These are phyloP conservation scores for Lanius collurio DNA, from an alignment of 2,113 vertebrate species.

Conservation along the genomic window DNA sequence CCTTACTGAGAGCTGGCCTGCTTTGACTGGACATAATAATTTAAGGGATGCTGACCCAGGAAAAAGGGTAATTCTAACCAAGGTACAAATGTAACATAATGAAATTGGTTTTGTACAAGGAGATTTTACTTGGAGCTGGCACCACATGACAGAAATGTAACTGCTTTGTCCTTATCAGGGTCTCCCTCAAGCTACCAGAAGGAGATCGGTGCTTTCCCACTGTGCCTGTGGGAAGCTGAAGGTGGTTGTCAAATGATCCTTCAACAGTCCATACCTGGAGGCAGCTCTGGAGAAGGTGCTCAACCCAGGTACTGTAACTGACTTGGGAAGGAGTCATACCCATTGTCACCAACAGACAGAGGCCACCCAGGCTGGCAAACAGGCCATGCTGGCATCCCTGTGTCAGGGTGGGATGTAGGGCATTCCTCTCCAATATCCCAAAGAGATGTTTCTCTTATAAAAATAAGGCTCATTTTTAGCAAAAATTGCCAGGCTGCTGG, in stretches of 20 bases:
- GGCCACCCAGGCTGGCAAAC: neutral
- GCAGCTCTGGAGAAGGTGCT: neutral
- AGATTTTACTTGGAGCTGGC: neutral
- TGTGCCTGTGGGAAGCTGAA: neutral
- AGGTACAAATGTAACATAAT: fast-evolving
- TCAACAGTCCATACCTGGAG: fast-evolving
- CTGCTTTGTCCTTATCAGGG: neutral
- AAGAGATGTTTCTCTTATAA: neutral
- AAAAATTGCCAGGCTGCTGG: neutral
- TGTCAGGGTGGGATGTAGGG: neutral
- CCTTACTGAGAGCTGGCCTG: neutral
- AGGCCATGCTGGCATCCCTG: neutral
- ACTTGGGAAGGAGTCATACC: neutral
- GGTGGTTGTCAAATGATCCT: neutral
- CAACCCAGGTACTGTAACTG: neutral
- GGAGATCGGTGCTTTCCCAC: fast-evolving
- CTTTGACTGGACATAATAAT: neutral
- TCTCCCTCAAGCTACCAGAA: neutral
- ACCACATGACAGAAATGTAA: fast-evolving
- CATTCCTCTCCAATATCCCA: neutral
- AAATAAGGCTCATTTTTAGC: neutral
- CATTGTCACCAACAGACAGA: neutral
- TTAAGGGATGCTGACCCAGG: neutral
- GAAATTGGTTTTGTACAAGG: neutral
- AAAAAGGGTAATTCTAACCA: neutral